Base-by-base conservation (phyloP, 2,888 invertebrate genomes). In the Theretra japonica region DNA sequence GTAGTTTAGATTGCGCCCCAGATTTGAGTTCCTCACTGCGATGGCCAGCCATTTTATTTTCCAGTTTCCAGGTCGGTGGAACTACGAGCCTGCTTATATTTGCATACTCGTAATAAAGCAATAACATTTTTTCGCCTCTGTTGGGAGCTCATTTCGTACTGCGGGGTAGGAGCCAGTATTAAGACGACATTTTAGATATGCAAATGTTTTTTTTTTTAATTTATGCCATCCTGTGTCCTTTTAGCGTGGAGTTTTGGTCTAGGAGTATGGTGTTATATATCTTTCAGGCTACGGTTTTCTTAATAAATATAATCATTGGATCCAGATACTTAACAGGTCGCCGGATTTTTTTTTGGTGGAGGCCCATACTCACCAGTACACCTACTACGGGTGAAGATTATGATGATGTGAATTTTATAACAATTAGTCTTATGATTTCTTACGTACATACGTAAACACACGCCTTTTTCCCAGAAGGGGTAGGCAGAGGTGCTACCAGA, bases 31-130 rank as follows among this genome's bases (percentile, higher is more conserved):
- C 84, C 85, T 83, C 80, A 82, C 77, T 80, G 81, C 79, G 78
- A 82, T 83, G 77, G 84, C 79, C 81, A 82, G 82, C 81, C 80
- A 81, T 84, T 87, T 83, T 81, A 83, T 83, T 83, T 82, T 83
- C 80, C 84, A 86, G 86, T 83, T 82, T 84, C 79, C 84, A 86
- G 87, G 83, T 86, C 83, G 81, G 76, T 78, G 79, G 80, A 81
- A 81, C 86, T 83, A 83, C 83, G 77, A 82, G 81, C 79, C 76
- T 79, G 77, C 77, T 81, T 82, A 76, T 86, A 86, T 88, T 88
- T 86, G 85, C 85, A 88, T 86, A 79, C 82, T 83, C 82, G 79
- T 88, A 86, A 86, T 88, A 87, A 86, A 86, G 83, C 81, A 84
- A 86, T 86, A 83, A 83, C 83, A 84, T 84, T 83, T 84, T 86